Conservation (phyloP, 1,140 invertebrate genomes). For the Ooceraea biroi region DNA sequence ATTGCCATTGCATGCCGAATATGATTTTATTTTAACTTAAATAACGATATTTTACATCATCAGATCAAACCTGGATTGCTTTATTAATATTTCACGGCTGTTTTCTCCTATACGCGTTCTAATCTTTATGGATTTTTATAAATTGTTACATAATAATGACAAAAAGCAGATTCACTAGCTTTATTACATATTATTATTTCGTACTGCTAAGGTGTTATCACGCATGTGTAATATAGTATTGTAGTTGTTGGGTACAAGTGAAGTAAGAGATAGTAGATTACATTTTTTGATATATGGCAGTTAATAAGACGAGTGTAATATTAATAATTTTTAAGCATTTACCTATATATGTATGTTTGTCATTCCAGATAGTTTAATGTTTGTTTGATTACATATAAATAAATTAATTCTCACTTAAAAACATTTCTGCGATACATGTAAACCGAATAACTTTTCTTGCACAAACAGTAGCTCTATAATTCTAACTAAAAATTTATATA, state of each 20-base stretch:
- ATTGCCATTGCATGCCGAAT: conserved; percentile 40
- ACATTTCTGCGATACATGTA: conserved; percentile 36
- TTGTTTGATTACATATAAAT: conserved; percentile 39
- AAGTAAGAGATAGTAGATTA: conserved; percentile 15
- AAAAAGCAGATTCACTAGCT: conserved; percentile 19
- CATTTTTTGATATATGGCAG: conserved; percentile 73
- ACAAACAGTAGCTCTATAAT: conserved; percentile 4
- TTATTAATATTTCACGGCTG: conserved; percentile 8
- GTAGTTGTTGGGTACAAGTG: conserved; percentile 22
- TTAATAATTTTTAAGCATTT: conserved; percentile 46
- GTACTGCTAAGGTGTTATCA: conserved; percentile 8
- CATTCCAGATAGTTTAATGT: not conserved
- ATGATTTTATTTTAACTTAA: not conserved
- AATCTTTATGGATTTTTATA: conserved; percentile 42
- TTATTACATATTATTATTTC: conserved; percentile 44
- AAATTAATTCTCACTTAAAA: conserved; percentile 37
- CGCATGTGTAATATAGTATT: not conserved
- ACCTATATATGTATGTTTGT: conserved; percentile 36
- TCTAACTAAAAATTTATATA: conserved; percentile 38
- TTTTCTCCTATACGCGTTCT: not conserved
- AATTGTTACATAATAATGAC: not conserved
- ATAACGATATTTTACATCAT: not conserved
- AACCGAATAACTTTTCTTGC: conserved; percentile 13
- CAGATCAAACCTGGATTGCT: conserved; percentile 3
- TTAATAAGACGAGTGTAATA: conserved; percentile 77